Conservation (phyloP, 2,797 vertebrate species). For the Echeneis naucrates region DNA sequence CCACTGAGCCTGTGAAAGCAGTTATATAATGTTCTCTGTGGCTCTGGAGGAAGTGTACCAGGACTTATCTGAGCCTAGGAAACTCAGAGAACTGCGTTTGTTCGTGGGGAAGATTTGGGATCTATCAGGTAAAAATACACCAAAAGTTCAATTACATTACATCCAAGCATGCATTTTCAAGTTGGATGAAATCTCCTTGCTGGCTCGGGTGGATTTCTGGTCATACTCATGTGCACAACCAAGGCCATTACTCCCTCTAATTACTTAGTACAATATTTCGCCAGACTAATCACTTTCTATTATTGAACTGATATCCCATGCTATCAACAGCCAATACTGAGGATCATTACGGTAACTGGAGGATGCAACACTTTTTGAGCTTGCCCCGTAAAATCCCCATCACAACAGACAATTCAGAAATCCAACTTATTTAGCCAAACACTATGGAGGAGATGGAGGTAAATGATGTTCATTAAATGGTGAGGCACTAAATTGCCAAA, state of each 20-base stretch:
- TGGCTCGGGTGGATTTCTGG: background rate
- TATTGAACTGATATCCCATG: background rate
- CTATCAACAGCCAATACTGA: background rate
- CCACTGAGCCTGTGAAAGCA: background rate
- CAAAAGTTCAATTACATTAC: background rate
- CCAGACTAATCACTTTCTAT: background rate
- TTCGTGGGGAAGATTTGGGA: background rate
- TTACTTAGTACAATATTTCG: background rate
- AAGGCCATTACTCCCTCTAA: background rate
- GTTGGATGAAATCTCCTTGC: too few relatives aligned
- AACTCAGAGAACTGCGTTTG: background rate
- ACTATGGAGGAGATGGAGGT: background rate
- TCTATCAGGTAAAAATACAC: background rate
- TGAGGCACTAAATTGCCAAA: background rate
- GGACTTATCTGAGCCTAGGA: background rate
- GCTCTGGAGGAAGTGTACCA: background rate
- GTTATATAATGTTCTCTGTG: background rate
- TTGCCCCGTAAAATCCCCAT: background rate
- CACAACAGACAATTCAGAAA: conserved; percentile 1
- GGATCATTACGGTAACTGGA: background rate
- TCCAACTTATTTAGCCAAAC: background rate
- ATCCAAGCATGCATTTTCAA: background rate
- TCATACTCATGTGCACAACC: too few relatives aligned
- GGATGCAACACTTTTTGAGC: background rate
- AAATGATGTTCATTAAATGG: background rate